These are phyloP conservation scores for Dipodomys merriami DNA, from an alignment of 2,113 vertebrate genomes.

Conservation along the genomic window DNA sequence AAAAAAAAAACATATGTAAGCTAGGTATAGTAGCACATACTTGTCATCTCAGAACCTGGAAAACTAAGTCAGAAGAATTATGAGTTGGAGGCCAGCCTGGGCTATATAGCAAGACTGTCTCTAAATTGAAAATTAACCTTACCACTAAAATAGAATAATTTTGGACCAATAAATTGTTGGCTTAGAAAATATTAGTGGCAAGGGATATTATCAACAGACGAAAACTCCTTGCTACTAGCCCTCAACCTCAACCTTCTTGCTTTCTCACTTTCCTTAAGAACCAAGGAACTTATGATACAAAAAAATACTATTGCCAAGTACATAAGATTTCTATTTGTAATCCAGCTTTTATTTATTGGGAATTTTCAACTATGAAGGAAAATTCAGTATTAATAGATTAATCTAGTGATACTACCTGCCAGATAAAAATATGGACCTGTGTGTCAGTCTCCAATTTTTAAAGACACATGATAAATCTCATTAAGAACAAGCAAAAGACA, in stretches of 20 bases:
- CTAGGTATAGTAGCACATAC: not conserved
- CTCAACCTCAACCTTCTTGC: not conserved
- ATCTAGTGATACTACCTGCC: slow-evolving; percentile 5
- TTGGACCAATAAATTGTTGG: slow-evolving; percentile 7
- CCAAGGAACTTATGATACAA: slow-evolving; percentile 34
- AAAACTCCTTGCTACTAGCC: not conserved
- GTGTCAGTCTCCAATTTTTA: slow-evolving; percentile 27
- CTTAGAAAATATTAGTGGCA: not conserved
- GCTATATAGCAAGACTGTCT: not conserved
- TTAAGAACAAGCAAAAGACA: slow-evolving; percentile 13
- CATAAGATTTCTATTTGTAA: slow-evolving; percentile 30
- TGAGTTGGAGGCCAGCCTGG: not conserved
- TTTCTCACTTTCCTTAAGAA: slow-evolving; percentile 1
- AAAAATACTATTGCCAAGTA: not conserved
- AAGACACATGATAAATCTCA: not conserved
- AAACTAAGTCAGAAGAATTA: not conserved
- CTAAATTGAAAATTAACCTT: not conserved
- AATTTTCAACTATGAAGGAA: slow-evolving; percentile 28
- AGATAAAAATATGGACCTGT: slow-evolving; percentile 5
- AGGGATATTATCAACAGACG: slow-evolving; percentile 24
- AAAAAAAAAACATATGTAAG: not conserved
- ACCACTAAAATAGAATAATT: not conserved
- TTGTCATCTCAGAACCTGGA: not conserved
- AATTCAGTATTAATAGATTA: slow-evolving; percentile 12
- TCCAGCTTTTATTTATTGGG: slow-evolving; percentile 7